A percentile compares a stretch with the other conserved stretches of the same genome.
Evolutionary conservation across 2,888 invertebrate species (phyloP).

Genomic region (Cartodere bifasciata): DNA sequence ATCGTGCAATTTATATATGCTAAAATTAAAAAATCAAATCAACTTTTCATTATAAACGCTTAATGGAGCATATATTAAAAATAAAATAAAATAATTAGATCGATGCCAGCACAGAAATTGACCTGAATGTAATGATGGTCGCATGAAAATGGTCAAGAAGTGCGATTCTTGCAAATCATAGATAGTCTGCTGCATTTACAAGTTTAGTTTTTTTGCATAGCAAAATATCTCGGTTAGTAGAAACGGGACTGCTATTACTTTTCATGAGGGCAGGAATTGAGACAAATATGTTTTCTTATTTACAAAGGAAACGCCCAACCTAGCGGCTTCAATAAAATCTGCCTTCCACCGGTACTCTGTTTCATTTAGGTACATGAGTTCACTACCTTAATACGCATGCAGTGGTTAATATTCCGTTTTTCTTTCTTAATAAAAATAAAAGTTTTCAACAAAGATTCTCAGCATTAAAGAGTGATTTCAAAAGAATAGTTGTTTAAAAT

Average conservation of each 20-base stretch:
- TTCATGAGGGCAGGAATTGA: too few relatives aligned
- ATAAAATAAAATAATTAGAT: slow-evolving; percentile 28
- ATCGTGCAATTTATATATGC: slow-evolving; percentile 1
- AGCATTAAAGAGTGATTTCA: too few relatives aligned
- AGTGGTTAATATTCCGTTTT: too few relatives aligned
- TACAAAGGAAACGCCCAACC: too few relatives aligned
- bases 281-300: too few relatives aligned
- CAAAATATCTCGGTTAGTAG: slow-evolving; percentile 9
- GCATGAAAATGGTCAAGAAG: slow-evolving; percentile 14
- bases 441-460: too few relatives aligned
- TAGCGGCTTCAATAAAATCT: too few relatives aligned
- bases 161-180: slow-evolving; percentile 12
- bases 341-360: too few relatives aligned
- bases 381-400: too few relatives aligned
- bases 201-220: background rate
- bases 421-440: too few relatives aligned
- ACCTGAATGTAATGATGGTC: slow-evolving; percentile 21
- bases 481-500: too few relatives aligned
- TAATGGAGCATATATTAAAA: slow-evolving; percentile 33
- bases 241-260: slow-evolving; percentile 7
- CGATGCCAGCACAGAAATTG: slow-evolving; percentile 22
- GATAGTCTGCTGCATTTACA: background rate
- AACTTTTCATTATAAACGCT: slow-evolving; percentile 27
- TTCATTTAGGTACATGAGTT: too few relatives aligned
- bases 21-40: slow-evolving; percentile 9